Evolutionary conservation across 2,113 vertebrate species (phyloP), one percentile per base, ranked within the genome.

Genomic region (Pedetes capensis): DNA sequence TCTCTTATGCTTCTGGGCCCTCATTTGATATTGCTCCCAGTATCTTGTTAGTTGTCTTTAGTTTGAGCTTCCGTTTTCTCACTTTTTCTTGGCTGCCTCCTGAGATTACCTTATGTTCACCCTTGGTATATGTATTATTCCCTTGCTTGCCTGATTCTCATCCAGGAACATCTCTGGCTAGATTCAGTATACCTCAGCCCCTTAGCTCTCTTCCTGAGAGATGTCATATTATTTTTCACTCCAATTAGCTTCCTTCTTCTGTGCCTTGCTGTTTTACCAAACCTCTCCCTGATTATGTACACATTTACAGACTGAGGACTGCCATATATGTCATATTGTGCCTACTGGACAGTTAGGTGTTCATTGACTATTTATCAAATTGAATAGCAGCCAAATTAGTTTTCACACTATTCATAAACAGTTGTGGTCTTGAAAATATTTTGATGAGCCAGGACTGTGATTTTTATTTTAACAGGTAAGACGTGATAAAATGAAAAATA

Each of bases 1-100:
- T 94, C 96, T 86, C 42, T 59, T 37, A 49, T 64, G 61, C 42
- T 72, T 55, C 78, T 87, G 47, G 91, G 42, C 74, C 88, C 81
- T 82, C 66, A 66, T 49, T 78, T 87, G 69, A 72, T 53, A 57
- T 92, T 69, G 57, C 71, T 81, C 87, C 47, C 59, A 94, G 81
- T 78, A 63, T 92, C 75, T 76, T 95, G 87, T 61, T 95, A 94
- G 94, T 89, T 95, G 85, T 85, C 85, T 93, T 89, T 44, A 64
- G 27, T 87, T 91, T 69, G 85, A 90, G 85, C 85, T 95, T 84
- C 81, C 94, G 66, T 92, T 97, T 96, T 96, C 85, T 96, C 91
- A 53, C 93, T 69, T 85, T 83, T 68, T 34, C 42, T 90, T 96
- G 88, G 63, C 87, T 94, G 78, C 93, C 75, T 91, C 84, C 78